These are phyloP conservation scores for Alligator sinensis DNA, from an alignment of 2,113 vertebrate genomes.

Conservation along the genomic window DNA sequence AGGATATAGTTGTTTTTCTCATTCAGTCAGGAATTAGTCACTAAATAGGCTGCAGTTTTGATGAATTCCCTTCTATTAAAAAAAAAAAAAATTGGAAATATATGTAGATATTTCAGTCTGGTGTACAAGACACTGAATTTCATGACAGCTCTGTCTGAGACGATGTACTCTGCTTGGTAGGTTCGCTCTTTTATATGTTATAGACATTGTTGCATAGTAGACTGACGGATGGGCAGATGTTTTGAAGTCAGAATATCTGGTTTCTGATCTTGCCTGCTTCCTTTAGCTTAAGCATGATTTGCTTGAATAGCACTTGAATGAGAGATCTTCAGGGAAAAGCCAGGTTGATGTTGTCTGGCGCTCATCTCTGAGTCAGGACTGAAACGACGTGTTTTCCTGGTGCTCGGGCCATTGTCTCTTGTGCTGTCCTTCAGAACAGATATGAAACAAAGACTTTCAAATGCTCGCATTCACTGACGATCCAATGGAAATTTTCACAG, in stretches of 20 bases:
- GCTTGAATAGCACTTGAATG: slow-evolving; percentile 7
- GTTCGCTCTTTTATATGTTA: not conserved
- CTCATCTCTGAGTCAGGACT: slow-evolving; percentile 23
- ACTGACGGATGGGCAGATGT: not conserved
- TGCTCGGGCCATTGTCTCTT: slow-evolving; percentile 37
- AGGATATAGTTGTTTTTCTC: not conserved
- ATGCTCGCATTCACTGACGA: not conserved
- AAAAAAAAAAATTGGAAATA: not conserved
- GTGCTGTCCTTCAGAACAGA: not conserved
- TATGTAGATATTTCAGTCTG: too few relatives aligned
- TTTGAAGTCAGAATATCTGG: not conserved
- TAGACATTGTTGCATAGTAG: rapidly evolving
- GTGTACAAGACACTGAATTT: not conserved
- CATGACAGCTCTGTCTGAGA: not conserved
- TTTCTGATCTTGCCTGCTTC: slow-evolving; percentile 13
- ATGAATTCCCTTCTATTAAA: not conserved
- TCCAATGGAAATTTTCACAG: not conserved
- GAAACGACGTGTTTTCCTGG: slow-evolving; percentile 15
- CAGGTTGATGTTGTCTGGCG: slow-evolving; percentile 48
- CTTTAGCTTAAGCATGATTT: not conserved
- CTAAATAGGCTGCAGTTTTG: not conserved
- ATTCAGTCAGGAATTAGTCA: not conserved
- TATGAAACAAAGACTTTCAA: slow-evolving; percentile 21
- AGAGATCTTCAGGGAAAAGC: slow-evolving; percentile 19
- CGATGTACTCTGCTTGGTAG: not conserved